A percentile compares a stretch with the other conserved stretches of the same genome.
These are phyloP conservation scores for Macropis europaea DNA, from an alignment of 2,888 invertebrate species.

Conservation along the genomic window DNA sequence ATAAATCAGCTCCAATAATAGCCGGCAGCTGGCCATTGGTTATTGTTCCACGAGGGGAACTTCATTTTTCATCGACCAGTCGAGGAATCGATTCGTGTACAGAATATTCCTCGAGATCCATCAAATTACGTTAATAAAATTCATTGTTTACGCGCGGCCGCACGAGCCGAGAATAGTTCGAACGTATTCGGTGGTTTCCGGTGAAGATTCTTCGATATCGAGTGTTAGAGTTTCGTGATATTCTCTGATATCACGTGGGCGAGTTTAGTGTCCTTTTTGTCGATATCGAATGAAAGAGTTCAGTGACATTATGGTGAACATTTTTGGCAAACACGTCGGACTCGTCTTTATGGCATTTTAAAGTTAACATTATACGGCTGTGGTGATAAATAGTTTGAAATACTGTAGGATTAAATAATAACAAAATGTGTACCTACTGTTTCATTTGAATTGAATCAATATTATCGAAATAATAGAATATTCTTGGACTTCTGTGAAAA, in stretches of 20 bases:
- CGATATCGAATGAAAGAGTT: too few species aligned
- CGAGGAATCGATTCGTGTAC: constrained; percentile 42
- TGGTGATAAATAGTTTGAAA: too few species aligned
- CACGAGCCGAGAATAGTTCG: constrained; percentile 35
- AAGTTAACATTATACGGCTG: too few species aligned
- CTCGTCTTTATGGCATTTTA: too few species aligned
- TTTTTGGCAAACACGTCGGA: too few species aligned
- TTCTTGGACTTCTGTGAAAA: too few species aligned
- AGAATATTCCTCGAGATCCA: constrained; percentile 42
- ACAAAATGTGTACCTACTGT: too few species aligned
- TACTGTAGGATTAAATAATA: too few species aligned
- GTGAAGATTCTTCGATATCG: background rate
- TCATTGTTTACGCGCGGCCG: constrained; percentile 35
- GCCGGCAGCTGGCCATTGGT: constrained; percentile 50
- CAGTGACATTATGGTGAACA: too few species aligned
- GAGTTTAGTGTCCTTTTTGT: background rate
- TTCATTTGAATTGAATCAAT: too few species aligned
- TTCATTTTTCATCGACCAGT: constrained; percentile 45
- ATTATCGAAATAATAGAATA: too few species aligned
- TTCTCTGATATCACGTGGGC: background rate
- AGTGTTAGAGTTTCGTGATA: background rate
- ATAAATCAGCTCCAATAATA: constrained; percentile 69
- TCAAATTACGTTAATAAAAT: constrained; percentile 46
- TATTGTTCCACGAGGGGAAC: constrained; percentile 45
- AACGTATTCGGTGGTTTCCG: background rate